Evolutionary conservation across 1,140 invertebrate species (phyloP), one percentile per base, ranked within the genome.

Genomic region (Pachypeltis micranthus): DNA sequence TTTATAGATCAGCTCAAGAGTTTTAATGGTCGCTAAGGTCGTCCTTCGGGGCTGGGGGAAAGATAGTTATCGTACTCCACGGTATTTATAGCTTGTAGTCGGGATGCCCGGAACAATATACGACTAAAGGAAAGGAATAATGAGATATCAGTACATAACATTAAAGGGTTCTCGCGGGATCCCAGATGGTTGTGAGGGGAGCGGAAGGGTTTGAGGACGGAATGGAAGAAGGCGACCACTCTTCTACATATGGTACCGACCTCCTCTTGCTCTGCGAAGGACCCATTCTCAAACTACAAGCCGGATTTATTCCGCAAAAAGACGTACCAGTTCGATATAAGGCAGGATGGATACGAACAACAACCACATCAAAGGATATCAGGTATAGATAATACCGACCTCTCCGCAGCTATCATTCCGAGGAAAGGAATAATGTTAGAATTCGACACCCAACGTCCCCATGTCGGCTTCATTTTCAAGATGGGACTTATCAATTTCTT

Each of bases 131-230:
- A 10, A 51, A 51, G 47, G 47, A 51, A 51, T 51, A 51, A 51
- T 51, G 47, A 51, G 47, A 51, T 51, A 51, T 51, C 47, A 51
- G 47, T 51, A 51, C 47, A 51, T 51, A 51, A 51, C 47, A 51
- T 51, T 51, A 51, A 51, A 51, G 47, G 47, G 47, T 21, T 21
- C 21, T 51, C 7, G 47, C 23, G 12, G 47, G 7, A 14, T 4
- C 7, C 12, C 47, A 51, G 47, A 51, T 51, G 47, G 47, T 21
- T 4, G 47, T 4, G 47, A 4, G 12, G 47, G 47, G 7, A 21
- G 10, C 47, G 47, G 47, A 10, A 21, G 19, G 47, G 47, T n/a
- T n/a, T n/a, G n/a, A n/a, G n/a, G n/a, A n/a, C n/a, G n/a, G n/a
- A n/a, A n/a, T n/a, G n/a, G n/a, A n/a, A n/a, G 47, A 21, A 10